Evolutionary conservation across 2,888 invertebrate genomes (phyloP).

Genomic region (Spicauda simplicius): DNA sequence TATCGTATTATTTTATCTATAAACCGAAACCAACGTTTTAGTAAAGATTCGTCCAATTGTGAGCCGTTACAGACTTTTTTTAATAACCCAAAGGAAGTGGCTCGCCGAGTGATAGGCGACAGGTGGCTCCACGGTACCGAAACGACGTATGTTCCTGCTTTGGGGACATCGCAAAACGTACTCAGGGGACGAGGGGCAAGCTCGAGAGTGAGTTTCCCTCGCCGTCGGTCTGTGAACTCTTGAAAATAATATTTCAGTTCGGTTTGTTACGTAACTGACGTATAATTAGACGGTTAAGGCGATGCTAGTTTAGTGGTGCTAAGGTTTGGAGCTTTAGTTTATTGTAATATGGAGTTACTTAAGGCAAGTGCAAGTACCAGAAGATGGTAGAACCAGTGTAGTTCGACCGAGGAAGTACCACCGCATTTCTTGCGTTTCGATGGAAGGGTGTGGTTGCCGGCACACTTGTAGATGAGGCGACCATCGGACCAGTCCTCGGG

Average conservation of each 20-base stretch:
- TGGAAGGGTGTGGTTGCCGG: too few relatives aligned
- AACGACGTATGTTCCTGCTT: conserved; percentile 58
- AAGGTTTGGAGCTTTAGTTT: neutral
- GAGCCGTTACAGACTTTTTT: conserved; percentile 39
- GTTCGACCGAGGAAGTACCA: too few relatives aligned
- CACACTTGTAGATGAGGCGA: too few relatives aligned
- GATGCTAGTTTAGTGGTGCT: conserved; percentile 35
- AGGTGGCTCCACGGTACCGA: conserved; percentile 65
- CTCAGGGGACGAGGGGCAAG: conserved; percentile 58
- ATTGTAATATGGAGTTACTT: too few relatives aligned
- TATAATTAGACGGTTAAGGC: conserved; percentile 68
- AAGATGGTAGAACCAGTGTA: too few relatives aligned
- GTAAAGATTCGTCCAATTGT: conserved; percentile 30
- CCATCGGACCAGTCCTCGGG: too few relatives aligned
- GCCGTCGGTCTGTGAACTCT: conserved; percentile 75
- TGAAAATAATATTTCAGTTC: conserved; percentile 83
- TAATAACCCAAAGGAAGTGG: conserved; percentile 76
- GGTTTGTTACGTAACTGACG: conserved; percentile 76
- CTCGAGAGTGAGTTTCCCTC: conserved; percentile 54
- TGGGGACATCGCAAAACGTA: conserved; percentile 58
- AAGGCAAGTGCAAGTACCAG: too few relatives aligned
- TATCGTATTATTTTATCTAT: conserved; percentile 31
- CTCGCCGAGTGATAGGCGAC: conserved; percentile 82
- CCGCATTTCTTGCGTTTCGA: too few relatives aligned
- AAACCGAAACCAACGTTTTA: conserved; percentile 35